Percentiles rank a stretch among this genome's conserved stretches.
Evolutionary conservation across 2,797 vertebrate genomes (phyloP).

Genomic region (Cacajao melanocephalus): DNA sequence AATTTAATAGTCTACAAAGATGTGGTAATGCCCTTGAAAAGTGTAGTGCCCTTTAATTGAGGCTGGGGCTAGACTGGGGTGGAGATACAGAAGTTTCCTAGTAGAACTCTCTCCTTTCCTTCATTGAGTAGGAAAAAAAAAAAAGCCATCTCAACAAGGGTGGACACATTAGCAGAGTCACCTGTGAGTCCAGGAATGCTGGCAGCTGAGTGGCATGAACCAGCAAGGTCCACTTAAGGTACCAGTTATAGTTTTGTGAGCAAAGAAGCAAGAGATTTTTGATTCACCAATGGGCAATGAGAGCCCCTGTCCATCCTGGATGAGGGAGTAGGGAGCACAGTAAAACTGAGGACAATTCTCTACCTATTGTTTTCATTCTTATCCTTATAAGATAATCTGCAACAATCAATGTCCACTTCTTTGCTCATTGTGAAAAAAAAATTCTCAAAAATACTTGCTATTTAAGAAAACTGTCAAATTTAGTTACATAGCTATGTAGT

Average conservation of each 20-base stretch:
- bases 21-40: neutral
- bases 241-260: neutral
- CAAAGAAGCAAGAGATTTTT: neutral
- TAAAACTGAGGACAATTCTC: neutral
- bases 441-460: neutral
- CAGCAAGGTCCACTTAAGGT: conserved; percentile 47
- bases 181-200: conserved; percentile 39
- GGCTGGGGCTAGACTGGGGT: neutral
- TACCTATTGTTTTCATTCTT: neutral
- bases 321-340: neutral
- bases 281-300: neutral
- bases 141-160: neutral
- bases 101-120: neutral
- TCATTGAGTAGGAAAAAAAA: neutral
- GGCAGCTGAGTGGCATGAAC: conserved; percentile 7
- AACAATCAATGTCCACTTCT: neutral
- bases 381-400: neutral
- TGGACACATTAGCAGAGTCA: neutral
- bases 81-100: neutral
- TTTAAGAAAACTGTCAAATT: neutral
- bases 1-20: neutral
- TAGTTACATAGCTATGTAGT: neutral
- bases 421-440: neutral
- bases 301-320: neutral
- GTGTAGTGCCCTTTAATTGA: neutral